phyloP scores from a whole-genome alignment of 2,113 vertebrate species.

The Atrichornis clamosus region DNA sequence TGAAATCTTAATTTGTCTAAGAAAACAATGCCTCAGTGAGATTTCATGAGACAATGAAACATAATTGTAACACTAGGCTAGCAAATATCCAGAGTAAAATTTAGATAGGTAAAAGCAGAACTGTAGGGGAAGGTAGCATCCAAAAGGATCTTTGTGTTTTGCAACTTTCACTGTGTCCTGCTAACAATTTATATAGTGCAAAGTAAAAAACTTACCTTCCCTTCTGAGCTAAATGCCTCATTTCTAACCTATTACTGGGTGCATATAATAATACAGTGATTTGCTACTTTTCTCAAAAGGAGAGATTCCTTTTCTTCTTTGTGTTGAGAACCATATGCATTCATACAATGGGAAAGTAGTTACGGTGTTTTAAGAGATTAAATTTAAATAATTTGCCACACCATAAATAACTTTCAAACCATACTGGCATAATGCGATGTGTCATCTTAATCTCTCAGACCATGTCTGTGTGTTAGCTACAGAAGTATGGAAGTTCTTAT shows the following conservation, averaged over 20 bases:
- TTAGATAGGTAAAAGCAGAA: neutral
- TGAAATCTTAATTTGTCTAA: neutral
- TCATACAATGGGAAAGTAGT: neutral
- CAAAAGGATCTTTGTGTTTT: neutral
- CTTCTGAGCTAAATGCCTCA: neutral
- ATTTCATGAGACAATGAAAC: neutral
- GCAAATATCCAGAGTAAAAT: neutral
- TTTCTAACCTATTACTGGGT: neutral
- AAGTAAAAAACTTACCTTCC: neutral
- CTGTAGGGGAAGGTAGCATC: neutral
- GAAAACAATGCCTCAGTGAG: neutral
- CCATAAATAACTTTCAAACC: neutral
- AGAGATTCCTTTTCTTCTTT: neutral
- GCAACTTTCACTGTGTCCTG: neutral
- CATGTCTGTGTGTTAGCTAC: neutral
- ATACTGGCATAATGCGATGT: too few species aligned
- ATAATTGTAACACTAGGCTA: neutral
- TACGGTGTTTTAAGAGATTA: neutral
- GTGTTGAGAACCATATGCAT: neutral
- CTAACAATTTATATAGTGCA: neutral
- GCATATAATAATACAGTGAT: neutral
- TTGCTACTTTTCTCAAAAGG: neutral
- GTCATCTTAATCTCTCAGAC: neutral
- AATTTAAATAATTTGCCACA: neutral
- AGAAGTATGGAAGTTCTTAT: neutral